Evolutionary conservation across 1,140 invertebrate species (phyloP).

Genomic region (Drosophila fuyamai): DNA sequence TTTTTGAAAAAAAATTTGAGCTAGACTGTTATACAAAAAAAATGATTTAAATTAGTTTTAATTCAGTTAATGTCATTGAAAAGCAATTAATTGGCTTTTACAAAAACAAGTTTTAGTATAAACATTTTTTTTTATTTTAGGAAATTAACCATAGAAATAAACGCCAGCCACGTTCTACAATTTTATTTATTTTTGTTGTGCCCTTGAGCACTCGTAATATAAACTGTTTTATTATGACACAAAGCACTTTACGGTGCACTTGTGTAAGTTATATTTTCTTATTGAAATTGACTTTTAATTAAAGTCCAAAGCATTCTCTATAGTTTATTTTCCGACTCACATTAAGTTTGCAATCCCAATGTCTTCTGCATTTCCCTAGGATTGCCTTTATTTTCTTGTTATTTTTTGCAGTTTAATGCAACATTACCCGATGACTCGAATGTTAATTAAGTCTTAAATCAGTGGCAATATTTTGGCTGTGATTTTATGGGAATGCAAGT

Average conservation of each 20-base stretch:
- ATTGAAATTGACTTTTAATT: conserved; percentile 20
- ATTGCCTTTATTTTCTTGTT: background rate
- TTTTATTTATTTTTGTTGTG: background rate
- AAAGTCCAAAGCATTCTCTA: conserved; percentile 4
- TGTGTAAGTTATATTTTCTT: background rate
- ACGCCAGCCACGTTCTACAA: background rate
- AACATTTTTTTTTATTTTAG: too few relatives aligned
- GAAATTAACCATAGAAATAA: too few relatives aligned
- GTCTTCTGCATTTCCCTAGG: background rate
- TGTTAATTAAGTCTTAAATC: conserved; percentile 26
- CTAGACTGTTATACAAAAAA: too few relatives aligned
- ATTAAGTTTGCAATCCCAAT: background rate
- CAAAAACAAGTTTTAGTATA: too few relatives aligned
- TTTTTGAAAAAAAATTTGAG: too few relatives aligned
- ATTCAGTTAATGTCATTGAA: too few relatives aligned
- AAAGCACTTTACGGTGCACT: background rate
- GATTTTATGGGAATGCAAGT: conserved; percentile 1
- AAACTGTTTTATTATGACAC: background rate
- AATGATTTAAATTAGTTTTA: too few relatives aligned
- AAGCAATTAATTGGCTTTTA: too few relatives aligned
- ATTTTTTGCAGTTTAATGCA: conserved; percentile 5
- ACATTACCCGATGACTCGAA: background rate
- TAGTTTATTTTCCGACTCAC: background rate
- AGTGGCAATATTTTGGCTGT: conserved; percentile 18
- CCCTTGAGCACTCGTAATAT: background rate